These are phyloP conservation scores for Spodoptera exigua DNA, from an alignment of 2,888 invertebrate species.

Conservation along the genomic window DNA sequence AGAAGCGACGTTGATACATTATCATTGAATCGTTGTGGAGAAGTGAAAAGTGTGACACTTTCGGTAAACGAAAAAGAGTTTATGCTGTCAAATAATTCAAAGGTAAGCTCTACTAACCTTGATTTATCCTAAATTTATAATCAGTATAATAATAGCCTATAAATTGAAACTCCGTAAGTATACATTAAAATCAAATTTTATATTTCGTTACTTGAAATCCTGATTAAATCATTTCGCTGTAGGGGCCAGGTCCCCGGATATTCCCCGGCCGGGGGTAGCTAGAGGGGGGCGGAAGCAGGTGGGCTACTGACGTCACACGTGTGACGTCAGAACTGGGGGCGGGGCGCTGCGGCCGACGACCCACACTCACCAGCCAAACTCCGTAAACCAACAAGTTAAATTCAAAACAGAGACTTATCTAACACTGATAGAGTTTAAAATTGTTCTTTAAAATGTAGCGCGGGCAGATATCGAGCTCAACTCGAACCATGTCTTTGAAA, in stretches of 20 bases:
- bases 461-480: slow-evolving; percentile 38
- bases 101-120: too few relatives aligned
- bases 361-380: slow-evolving; percentile 61
- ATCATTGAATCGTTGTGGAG: not conserved
- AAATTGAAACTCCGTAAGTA: slow-evolving; percentile 41
- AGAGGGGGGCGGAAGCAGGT: slow-evolving; percentile 70
- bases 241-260: slow-evolving; percentile 67
- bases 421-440: slow-evolving; percentile 41
- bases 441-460: slow-evolving; percentile 3
- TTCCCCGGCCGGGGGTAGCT: slow-evolving; percentile 58
- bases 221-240: slow-evolving; percentile 68
- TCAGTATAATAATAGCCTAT: slow-evolving; percentile 2
- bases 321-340: slow-evolving; percentile 82
- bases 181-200: slow-evolving; percentile 48
- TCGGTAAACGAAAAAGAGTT: too few relatives aligned
- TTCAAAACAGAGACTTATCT: slow-evolving; percentile 42
- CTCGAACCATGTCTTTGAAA: slow-evolving; percentile 36
- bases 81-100: too few relatives aligned
- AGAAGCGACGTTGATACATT: slow-evolving; percentile 24
- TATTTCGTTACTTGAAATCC: slow-evolving; percentile 55
- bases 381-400: slow-evolving; percentile 41
- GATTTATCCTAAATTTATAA: too few relatives aligned
- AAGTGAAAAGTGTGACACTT: too few relatives aligned
- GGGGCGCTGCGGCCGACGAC: slow-evolving; percentile 78
- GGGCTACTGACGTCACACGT: slow-evolving; percentile 79